phyloP scores from a whole-genome alignment of 2,797 vertebrate species.

The Clamator glandarius region DNA sequence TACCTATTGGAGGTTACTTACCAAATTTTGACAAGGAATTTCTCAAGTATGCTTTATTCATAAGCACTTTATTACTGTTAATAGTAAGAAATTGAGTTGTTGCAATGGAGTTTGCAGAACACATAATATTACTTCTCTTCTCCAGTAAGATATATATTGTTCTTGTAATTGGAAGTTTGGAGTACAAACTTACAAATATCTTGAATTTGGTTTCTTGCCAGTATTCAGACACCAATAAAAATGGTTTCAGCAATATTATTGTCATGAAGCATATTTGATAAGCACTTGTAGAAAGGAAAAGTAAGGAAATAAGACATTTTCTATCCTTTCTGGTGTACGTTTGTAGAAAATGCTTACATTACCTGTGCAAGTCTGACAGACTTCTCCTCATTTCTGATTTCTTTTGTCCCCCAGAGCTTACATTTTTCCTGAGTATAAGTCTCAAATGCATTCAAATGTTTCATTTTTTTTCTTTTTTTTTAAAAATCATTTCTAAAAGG shows the following conservation, averaged over 20 bases:
- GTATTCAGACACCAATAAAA: background rate
- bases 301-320: background rate
- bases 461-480: background rate
- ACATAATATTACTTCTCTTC: background rate
- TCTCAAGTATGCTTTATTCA: background rate
- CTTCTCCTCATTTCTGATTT: constrained; percentile 2
- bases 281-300: background rate
- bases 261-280: background rate
- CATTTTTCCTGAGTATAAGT: background rate
- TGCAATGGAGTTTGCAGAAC: background rate
- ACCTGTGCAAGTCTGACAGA: background rate
- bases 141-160: background rate
- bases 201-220: constrained; percentile 29
- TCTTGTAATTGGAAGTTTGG: background rate
- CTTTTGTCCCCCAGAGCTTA: constrained; percentile 4
- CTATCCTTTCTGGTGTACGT: background rate
- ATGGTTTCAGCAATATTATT: background rate
- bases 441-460: constrained; percentile 3
- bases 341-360: background rate
- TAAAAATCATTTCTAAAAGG: background rate
- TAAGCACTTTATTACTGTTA: constrained; percentile 5
- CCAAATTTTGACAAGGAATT: background rate
- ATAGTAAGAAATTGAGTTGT: background rate
- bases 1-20: background rate
- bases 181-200: background rate